A percentile compares a stretch with the other conserved stretches of the same genome.
Conservation (phyloP, 2,888 invertebrate genomes). For the Tenthredo livida region DNA sequence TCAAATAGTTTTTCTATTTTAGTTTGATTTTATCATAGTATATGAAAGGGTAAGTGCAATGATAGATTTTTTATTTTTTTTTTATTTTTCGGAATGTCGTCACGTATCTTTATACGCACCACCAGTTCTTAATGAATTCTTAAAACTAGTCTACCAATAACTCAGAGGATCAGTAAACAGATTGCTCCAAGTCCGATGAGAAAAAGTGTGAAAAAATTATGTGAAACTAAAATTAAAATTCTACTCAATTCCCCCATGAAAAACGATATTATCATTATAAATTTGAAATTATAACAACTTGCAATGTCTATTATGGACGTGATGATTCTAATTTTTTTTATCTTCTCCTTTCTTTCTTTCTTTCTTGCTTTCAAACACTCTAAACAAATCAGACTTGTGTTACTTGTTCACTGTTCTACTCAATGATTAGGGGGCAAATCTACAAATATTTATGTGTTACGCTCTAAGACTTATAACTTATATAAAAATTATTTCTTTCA, state of each 20-base stretch:
- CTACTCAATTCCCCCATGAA: not conserved
- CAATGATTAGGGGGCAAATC: conserved; percentile 42
- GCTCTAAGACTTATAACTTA: conserved; percentile 48
- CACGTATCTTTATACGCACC: conserved; percentile 35
- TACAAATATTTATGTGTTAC: conserved; percentile 32
- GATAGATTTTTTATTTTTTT: not conserved
- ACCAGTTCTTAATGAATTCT: conserved; percentile 49
- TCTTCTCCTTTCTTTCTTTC: not conserved
- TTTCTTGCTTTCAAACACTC: not conserved
- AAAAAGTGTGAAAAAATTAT: conserved; percentile 17
- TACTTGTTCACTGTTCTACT: conserved; percentile 21
- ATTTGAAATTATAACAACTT: not conserved
- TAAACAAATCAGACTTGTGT: conserved; percentile 32
- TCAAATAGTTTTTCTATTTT: conserved; percentile 10
- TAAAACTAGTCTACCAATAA: conserved; percentile 44
- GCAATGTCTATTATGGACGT: not conserved
- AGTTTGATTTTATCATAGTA: conserved; percentile 46
- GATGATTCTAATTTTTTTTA: conserved; percentile 2
- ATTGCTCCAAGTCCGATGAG: conserved; percentile 33
- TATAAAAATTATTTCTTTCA: conserved; percentile 21
- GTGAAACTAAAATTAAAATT: conserved; percentile 4
- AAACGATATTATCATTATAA: conserved; percentile 2
- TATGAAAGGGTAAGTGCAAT: conserved; percentile 32
- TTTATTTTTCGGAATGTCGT: conserved; percentile 44
- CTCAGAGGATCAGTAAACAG: conserved; percentile 46